Conservation (phyloP, 2,113 vertebrate species). For the Plectropomus leopardus region DNA sequence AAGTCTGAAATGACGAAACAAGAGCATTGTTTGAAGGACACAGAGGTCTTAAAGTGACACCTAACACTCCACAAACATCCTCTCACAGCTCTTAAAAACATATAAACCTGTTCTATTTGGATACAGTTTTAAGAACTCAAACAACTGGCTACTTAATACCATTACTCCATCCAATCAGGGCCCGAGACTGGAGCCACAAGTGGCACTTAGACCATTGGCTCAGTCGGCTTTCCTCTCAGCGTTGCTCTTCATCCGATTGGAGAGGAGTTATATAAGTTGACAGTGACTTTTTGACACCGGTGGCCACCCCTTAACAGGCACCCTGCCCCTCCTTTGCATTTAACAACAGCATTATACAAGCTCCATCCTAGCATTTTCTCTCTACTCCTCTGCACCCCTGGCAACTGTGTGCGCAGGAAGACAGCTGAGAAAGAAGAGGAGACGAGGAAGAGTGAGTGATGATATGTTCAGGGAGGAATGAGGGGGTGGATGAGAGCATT, state of each 20-base stretch:
- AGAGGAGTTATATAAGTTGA: constrained; percentile 60
- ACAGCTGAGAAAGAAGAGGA: not conserved
- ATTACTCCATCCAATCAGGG: constrained; percentile 20
- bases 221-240: constrained; percentile 33
- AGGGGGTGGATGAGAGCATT: not conserved
- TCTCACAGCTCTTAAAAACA: constrained; percentile 9
- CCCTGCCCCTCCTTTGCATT: constrained; percentile 44
- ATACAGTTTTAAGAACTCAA: constrained; percentile 6
- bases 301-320: constrained; percentile 9
- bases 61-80: not conserved
- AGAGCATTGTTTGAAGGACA: not conserved
- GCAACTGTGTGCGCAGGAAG: constrained; percentile 38
- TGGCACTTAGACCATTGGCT: constrained; percentile 22
- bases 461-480: not conserved
- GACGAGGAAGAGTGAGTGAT: not conserved
- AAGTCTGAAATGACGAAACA: not conserved
- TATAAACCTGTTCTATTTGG: not conserved
- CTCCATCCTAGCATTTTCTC: constrained; percentile 53
- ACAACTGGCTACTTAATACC: not conserved
- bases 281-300: constrained; percentile 55
- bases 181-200: not conserved
- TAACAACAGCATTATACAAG: constrained; percentile 54
- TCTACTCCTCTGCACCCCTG: constrained; percentile 24
- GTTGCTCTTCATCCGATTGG: constrained; percentile 19
- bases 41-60: not conserved